Evolutionary conservation across 2,113 vertebrate species (phyloP), one percentile per base, ranked within the genome.

Genomic region (Tapirus terrestris): DNA sequence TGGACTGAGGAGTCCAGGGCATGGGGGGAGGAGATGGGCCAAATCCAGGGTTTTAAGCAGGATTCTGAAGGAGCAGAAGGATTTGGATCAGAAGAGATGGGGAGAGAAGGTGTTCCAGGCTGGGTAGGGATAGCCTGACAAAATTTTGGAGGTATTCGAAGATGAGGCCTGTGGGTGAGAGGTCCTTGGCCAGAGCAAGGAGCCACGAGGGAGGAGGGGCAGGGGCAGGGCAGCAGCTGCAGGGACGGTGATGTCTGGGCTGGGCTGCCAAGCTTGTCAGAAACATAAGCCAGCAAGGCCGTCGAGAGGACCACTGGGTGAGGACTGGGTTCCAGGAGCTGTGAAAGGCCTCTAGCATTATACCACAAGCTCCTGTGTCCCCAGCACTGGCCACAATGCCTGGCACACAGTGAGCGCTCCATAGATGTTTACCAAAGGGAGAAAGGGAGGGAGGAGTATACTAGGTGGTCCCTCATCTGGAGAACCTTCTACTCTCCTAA

Each of bases 231-330:
- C 48, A 63, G 90, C 21, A 27, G 53, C 20, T 23, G 14, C 1
- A 61, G 51, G 58, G 33, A 53, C 10, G 2, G 0, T 17, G 9
- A 16, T 9, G 61, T 0, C 36, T 23, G 29, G 8, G 77, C 33
- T 45, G 20, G 43, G 60, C 51, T 10, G 29, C 45, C 20, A 4
- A 3, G 12, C 8, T 10, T 0, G 0, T 10, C 17, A 48, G 36
- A 83, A 61, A 75, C 21, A 45, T 0, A 8, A 67, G 65, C 45
- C 51, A 33, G 48, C 2, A 2, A 31, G 76, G n/a, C 39, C 29
- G 1, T 39, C 1, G 0, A 29, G 33, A 36, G 68, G 80, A 43
- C 5, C 36, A 6, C n/a, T 0, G 0, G 4, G 33, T 45, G 31
- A 58, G 53, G 73, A 85, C 8, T 21, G 4, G 1, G 1, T 31